These are phyloP conservation scores for Propsilocerus akamusi DNA, from an alignment of 1,140 invertebrate species.

Conservation along the genomic window DNA sequence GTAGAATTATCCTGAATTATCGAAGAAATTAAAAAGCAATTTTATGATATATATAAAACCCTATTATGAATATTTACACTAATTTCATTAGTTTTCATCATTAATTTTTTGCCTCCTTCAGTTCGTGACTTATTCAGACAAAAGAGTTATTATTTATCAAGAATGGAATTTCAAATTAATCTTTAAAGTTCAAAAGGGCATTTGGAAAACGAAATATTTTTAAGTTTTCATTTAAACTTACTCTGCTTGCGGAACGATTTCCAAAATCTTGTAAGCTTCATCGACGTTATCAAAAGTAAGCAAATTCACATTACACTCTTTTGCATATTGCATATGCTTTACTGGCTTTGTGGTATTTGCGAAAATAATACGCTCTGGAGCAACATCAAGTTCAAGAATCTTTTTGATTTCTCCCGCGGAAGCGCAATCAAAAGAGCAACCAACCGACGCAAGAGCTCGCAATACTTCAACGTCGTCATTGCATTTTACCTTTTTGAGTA, in stretches of 20 bases:
- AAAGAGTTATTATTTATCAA: not conserved
- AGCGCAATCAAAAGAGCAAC: conserved; percentile 89
- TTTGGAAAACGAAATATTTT: not conserved
- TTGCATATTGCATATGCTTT: conserved; percentile 79
- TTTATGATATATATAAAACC: conserved; percentile 5
- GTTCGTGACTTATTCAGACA: not conserved
- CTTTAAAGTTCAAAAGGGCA: not conserved
- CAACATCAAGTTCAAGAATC: conserved; percentile 60
- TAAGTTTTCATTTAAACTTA: conserved; percentile 24
- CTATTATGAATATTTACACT: not conserved
- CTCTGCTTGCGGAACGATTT: conserved; percentile 66
- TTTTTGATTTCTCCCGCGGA: conserved; percentile 84
- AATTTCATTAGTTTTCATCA: not conserved
- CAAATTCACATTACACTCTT: conserved; percentile 47
- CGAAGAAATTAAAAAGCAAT: conserved; percentile 9
- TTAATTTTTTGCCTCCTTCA: not conserved
- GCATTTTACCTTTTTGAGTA: too few species aligned
- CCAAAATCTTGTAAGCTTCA: conserved; percentile 84
- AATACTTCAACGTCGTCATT: conserved; percentile 75
- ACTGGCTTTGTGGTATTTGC: conserved; percentile 93
- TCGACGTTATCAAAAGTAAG: conserved; percentile 96
- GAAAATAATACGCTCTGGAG: conserved; percentile 75
- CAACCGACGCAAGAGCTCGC: conserved; percentile 66
- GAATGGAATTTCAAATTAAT: not conserved
- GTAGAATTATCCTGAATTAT: conserved; percentile 55